phyloP scores from a whole-genome alignment of 2,797 vertebrate species.

The Loriculus beryllinus region DNA sequence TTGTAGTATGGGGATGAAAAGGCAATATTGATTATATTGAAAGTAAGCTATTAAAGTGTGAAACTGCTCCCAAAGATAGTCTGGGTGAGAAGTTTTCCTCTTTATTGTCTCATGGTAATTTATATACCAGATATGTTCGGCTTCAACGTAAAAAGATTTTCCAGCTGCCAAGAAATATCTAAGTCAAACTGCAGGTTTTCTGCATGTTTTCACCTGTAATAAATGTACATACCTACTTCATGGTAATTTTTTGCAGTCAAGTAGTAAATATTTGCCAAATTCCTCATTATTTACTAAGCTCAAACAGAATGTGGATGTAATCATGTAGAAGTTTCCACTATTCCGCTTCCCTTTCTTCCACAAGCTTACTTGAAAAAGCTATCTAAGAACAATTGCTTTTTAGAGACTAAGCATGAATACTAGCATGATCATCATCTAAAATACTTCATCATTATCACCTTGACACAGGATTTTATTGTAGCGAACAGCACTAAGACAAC shows the following conservation, averaged over 20 bases:
- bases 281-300: background rate
- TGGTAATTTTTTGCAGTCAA: background rate
- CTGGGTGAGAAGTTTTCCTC: background rate
- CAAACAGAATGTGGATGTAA: background rate
- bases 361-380: background rate
- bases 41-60: background rate
- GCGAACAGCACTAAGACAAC: background rate
- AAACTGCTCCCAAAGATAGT: background rate
- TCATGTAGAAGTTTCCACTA: background rate
- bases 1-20: background rate
- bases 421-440: background rate
- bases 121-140: background rate
- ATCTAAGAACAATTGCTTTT: background rate
- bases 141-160: background rate
- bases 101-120: background rate
- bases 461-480: background rate
- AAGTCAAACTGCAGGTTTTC: background rate
- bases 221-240: background rate
- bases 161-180: background rate
- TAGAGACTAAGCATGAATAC: background rate
- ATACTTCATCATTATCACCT: background rate
- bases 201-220: background rate
- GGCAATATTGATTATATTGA: background rate
- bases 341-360: background rate
- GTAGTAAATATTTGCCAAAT: background rate